Evolutionary conservation across 1,140 invertebrate species (phyloP), one percentile per base, ranked within the genome.

Genomic region (Coboldia fuscipes): DNA sequence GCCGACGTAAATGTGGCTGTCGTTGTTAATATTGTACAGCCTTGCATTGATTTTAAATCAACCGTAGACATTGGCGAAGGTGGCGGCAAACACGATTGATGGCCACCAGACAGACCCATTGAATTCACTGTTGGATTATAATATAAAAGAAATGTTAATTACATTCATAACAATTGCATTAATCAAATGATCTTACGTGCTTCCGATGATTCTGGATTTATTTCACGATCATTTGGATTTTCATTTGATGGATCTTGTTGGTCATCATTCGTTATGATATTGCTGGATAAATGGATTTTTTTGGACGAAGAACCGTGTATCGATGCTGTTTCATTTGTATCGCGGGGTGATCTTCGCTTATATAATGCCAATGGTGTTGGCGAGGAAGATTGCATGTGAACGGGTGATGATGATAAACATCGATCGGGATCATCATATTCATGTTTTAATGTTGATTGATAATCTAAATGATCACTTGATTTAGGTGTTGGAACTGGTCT

Each of bases 291-390:
- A 14, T 14, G 14, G 24, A 27, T 10, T 10, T n/a, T 10, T 12
- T 27, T 27, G 24, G 24, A n/a, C 12, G 24, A 27, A 14, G 24
- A n/a, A n/a, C 23, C 23, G n/a, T n/a, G 7, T 24, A n/a, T 24
- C n/a, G 7, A n/a, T 3, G 30, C 4, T 31, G 15, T 12, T 14
- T 19, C 30, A 32, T 7, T 15, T 13, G 16, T 48, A 27, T 48
- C 47, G 12, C 51, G 40, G 2, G 51, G 54, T 23, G 47, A 37
- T 3, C 51, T 47, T 14, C 51, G 43, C 42, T 43, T 48, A 36
- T 53, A 50, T 30, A 50, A 48, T 34, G 45, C 40, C 44, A 41
- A 16, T 2, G 31, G 17, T 19, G 36, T 28, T 14, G 31, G 15
- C 8, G 22, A 33, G 24, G 12, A 27, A 14, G 3, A 12, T 10